Percentiles rank a stretch among this genome's conserved stretches.
These are phyloP conservation scores for Myrmecophaga tridactyla DNA, from an alignment of 2,113 vertebrate genomes.

Conservation along the genomic window DNA sequence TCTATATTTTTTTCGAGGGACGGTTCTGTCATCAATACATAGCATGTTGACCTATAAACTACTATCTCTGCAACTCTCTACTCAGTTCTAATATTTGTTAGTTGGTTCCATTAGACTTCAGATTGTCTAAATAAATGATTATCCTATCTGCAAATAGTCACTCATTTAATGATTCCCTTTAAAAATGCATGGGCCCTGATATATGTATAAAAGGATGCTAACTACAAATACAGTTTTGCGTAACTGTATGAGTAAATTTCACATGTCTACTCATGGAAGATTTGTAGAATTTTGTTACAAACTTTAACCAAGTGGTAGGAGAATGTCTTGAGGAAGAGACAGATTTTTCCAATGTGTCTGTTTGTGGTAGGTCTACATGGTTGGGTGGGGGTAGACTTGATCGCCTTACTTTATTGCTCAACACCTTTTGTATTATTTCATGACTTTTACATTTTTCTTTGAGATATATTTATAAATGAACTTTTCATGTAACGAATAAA, in stretches of 20 bases:
- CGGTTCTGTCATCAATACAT: neutral
- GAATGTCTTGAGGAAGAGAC: neutral
- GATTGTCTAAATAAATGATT: neutral
- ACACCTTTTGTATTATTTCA: neutral
- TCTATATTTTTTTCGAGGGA: neutral
- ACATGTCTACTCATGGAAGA: neutral
- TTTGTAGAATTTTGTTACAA: neutral
- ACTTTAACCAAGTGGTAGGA: neutral
- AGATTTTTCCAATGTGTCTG: neutral
- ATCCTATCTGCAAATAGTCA: neutral
- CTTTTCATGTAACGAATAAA: neutral
- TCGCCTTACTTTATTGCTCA: neutral
- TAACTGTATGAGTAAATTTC: neutral
- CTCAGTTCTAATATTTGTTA: neutral
- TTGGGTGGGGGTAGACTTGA: neutral
- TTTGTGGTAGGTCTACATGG: neutral
- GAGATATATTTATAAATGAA: neutral
- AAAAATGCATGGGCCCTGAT: neutral
- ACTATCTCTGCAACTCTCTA: neutral
- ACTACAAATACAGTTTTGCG: neutral
- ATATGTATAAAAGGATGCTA: neutral
- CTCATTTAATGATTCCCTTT: neutral
- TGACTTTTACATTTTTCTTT: neutral
- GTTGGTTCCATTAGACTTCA: neutral
- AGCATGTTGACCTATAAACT: neutral